Percentiles rank a stretch among this genome's conserved stretches.
Conservation (phyloP, 37 sponge, comb jelly and placozoan genomes). For the Axinella damicornis region DNA sequence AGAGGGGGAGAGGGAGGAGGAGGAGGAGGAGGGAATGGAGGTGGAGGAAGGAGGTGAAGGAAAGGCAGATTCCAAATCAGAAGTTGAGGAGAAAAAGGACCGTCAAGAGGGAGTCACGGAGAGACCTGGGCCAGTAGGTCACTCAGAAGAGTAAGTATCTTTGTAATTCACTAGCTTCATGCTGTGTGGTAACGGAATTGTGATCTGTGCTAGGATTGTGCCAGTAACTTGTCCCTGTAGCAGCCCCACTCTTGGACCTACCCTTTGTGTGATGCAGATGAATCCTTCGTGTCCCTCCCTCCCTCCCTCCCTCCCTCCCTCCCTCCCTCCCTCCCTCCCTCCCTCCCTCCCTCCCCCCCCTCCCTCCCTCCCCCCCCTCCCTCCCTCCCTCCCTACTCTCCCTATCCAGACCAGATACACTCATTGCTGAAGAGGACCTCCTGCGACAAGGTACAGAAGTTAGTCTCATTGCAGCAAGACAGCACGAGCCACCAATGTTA, state of each 20-base stretch:
- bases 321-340: not conserved
- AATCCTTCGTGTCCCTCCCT: no score
- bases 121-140: not conserved
- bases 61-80: not conserved
- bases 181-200: not conserved
- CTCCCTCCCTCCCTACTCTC: not conserved
- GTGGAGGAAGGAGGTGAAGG: not conserved
- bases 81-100: slow-evolving; percentile 1
- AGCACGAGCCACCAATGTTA: no score
- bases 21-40: no score
- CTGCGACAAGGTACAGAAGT: slow-evolving; percentile 58
- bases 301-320: not conserved
- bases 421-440: slow-evolving; percentile 77
- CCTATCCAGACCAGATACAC: slow-evolving; percentile 40
- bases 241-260: no score
- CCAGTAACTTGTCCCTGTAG: not conserved
- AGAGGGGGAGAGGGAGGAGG: not conserved
- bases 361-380: not conserved
- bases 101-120: not conserved
- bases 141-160: slow-evolving; percentile 18
- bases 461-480: no score
- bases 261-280: no score
- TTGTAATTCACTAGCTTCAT: no score
- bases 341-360: no score
- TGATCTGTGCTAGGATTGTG: not conserved